Conservation (phyloP, 2,113 vertebrate genomes). For the Chamaetylas fuelleborni region DNA sequence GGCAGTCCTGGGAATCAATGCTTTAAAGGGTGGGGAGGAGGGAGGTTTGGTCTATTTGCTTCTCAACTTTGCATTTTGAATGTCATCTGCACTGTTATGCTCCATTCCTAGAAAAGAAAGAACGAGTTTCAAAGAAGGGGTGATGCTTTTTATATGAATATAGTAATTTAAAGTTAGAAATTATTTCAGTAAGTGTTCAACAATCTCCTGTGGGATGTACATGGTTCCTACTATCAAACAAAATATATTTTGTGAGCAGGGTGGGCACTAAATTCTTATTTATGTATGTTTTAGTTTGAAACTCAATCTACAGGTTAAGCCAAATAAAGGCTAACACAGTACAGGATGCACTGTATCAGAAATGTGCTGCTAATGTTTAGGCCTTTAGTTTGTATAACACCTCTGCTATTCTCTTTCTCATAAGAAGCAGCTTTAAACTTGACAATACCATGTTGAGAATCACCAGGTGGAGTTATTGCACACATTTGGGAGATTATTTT, state of each 20-base stretch:
- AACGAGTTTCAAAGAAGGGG: not conserved
- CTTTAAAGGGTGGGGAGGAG: not conserved
- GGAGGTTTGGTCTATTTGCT: not conserved
- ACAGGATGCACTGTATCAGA: not conserved
- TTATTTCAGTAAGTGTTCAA: not conserved
- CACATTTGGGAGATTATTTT: constrained; percentile 5
- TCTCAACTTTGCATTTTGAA: not conserved
- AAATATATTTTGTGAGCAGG: not conserved
- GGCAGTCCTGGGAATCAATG: not conserved
- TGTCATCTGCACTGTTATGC: not conserved
- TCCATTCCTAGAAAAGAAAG: not conserved
- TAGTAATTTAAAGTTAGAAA: not conserved
- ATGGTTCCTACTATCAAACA: not conserved
- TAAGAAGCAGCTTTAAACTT: not conserved
- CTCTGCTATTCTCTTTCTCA: not conserved
- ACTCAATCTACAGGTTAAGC: not conserved
- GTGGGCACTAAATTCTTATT: not conserved
- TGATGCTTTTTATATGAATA: not conserved
- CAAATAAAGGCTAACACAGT: not conserved
- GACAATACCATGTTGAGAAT: constrained; percentile 2
- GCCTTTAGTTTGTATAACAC: not conserved
- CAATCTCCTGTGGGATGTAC: not conserved
- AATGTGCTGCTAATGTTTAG: not conserved
- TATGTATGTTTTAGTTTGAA: not conserved
- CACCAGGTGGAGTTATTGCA: constrained; percentile 64